A percentile compares a stretch with the other conserved stretches of the same genome.
Conservation (phyloP, 2,113 vertebrate genomes). For the Corvus hawaiiensis region DNA sequence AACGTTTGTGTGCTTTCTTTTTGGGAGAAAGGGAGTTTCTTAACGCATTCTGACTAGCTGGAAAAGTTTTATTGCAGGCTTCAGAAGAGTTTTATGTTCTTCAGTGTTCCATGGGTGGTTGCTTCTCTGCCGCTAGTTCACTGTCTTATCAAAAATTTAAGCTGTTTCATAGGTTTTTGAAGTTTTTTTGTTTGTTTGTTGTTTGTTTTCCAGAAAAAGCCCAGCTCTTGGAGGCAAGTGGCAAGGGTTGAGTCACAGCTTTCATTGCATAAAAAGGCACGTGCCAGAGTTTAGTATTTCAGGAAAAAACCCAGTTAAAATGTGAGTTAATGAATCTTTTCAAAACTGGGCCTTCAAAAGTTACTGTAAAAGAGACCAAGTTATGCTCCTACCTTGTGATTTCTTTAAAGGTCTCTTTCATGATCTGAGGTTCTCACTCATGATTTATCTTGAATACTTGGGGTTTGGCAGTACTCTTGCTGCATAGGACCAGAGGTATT, state of each 20-base stretch:
- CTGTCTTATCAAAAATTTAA: not conserved
- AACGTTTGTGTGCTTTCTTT: not conserved
- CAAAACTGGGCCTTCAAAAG: not conserved
- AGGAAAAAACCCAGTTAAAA: not conserved
- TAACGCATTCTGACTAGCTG: not conserved
- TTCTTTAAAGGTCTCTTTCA: slow-evolving; percentile 40
- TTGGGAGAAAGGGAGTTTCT: not conserved
- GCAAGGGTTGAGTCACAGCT: not conserved
- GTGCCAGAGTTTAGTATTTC: not conserved
- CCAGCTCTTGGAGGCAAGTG: not conserved
- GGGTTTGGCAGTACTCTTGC: slow-evolving; percentile 27
- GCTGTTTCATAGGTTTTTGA: accelerated
- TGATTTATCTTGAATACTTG: slow-evolving; percentile 13
- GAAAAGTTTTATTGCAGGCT: not conserved
- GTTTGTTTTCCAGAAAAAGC: not conserved
- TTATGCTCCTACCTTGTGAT: not conserved
- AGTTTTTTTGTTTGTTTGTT: not conserved
- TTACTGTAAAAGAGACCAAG: not conserved
- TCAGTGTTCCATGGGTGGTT: not conserved
- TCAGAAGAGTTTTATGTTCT: not conserved
- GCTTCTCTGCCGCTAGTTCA: not conserved
- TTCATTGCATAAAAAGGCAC: not conserved
- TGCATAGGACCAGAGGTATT: not conserved
- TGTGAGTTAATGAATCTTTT: not conserved
- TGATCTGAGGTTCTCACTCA: not conserved